Evolutionary conservation across 2,113 vertebrate genomes (phyloP).

Genomic region (Aleadryas rufinucha): DNA sequence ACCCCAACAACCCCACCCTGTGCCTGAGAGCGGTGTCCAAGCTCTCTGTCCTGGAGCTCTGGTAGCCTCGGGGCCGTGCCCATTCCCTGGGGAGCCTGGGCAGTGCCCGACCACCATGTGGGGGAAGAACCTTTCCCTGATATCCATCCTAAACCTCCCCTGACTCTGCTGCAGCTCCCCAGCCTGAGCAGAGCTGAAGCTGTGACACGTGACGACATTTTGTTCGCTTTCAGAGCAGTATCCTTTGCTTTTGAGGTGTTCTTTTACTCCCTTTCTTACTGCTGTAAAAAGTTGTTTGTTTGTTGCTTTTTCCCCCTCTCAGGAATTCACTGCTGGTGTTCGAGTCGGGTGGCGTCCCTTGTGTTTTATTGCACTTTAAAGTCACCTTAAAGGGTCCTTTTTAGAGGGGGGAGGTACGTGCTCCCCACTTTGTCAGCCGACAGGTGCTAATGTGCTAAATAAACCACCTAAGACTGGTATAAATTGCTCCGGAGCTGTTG

Average conservation of each 20-base stretch:
- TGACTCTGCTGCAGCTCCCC: neutral
- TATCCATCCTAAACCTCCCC: neutral
- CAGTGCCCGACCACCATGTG: neutral
- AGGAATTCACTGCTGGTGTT: neutral
- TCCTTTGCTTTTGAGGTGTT: neutral
- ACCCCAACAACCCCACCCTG: neutral
- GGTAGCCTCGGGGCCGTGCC: neutral
- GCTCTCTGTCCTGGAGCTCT: neutral
- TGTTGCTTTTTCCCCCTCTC: neutral
- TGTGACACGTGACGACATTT: neutral
- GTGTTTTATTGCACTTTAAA: neutral
- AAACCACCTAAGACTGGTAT: constrained; percentile 22
- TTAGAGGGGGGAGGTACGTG: neutral
- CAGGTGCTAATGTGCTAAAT: constrained; percentile 63
- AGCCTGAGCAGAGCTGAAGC: neutral
- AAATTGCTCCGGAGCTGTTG: constrained; percentile 46
- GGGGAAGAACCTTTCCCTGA: neutral
- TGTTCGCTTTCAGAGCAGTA: neutral
- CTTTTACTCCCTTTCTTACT: neutral
- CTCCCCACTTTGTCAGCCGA: neutral
- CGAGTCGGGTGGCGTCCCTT: neutral
- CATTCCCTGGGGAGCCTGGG: neutral
- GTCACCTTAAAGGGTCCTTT: neutral
- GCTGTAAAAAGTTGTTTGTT: neutral
- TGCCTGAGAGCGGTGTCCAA: neutral